Evolutionary conservation across 2,797 vertebrate genomes (phyloP), one percentile per base, ranked within the genome.

Genomic region (Liparis tanakae): DNA sequence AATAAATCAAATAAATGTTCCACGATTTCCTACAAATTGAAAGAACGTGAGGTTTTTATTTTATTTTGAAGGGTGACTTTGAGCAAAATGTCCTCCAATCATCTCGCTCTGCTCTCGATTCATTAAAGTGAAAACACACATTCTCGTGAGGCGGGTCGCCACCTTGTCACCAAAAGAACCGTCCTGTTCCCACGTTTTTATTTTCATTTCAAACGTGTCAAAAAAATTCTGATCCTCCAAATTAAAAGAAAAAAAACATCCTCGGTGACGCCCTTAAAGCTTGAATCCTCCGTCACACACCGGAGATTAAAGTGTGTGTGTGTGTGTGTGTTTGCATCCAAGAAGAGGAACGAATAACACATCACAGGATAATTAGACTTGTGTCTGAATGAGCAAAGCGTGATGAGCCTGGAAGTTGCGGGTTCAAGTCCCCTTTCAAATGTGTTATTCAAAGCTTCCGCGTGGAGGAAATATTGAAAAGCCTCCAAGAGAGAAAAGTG

Each of bases 381-480:
- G 60, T 54, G 54, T 60, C 60, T 81, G 71, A 83, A 82, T 80
- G 77, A 53, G 50, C 72, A 41, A 9, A 69, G 15, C 48, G 56
- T 67, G 53, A 74, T 70, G 74, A 81, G 57, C 62, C 44, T 65
- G 20, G 0, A 39, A 86, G 84, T 86, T 79, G 57, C 56, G 22
- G 76, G 84, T 86, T 87, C 82, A 86, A 86, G 80, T 78, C 81
- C 30, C 65, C 77, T 87, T 87, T 68, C n/a, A n/a, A 72, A n/a
- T 65, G 41, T 62, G 57, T 82, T 84, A 10, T 78, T 72, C n/a
- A 72, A 70, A 80, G 78, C 51, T 12, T 5, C 7, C 53, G 25
- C 50, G 55, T 59, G 25, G 79, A 70, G 70, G 67, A 81, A 77
- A 76, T 13, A 65, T 1, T 78, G 76, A 86, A 85, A 86, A 48